A percentile compares a stretch with the other conserved stretches of the same genome.
Evolutionary conservation across 1,140 invertebrate species (phyloP).

Genomic region (Procambarus virginalis): DNA sequence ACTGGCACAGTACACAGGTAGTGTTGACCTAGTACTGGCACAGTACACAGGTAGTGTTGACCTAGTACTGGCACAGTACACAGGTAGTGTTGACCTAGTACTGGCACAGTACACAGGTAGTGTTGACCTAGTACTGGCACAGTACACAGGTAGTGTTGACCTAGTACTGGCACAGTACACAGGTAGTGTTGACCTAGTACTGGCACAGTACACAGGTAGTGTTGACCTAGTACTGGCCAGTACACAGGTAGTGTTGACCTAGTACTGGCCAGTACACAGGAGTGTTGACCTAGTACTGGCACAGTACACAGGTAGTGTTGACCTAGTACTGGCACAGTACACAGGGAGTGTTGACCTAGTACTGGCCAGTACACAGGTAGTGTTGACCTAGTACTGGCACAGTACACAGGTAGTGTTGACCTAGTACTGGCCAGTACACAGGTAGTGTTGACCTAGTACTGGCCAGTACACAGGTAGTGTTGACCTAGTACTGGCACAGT

Average conservation of each 20-base stretch:
- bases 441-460: too few relatives aligned
- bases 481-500: too few relatives aligned
- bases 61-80: too few relatives aligned
- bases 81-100: not conserved
- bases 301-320: not conserved
- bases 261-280: too few relatives aligned
- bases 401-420: too few relatives aligned
- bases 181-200: not conserved
- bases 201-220: not conserved
- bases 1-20: not conserved
- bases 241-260: too few relatives aligned
- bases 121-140: too few relatives aligned
- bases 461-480: too few relatives aligned
- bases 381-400: too few relatives aligned
- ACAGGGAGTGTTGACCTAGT: too few relatives aligned
- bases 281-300: not conserved
- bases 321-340: slow-evolving; percentile 5
- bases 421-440: too few relatives aligned
- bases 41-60: not conserved
- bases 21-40: not conserved
- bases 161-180: not conserved
- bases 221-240: not conserved
- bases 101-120: not conserved
- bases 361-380: too few relatives aligned
- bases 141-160: not conserved